These are phyloP conservation scores for Lottia scabra DNA, from an alignment of 2,888 invertebrate genomes.

Conservation along the genomic window DNA sequence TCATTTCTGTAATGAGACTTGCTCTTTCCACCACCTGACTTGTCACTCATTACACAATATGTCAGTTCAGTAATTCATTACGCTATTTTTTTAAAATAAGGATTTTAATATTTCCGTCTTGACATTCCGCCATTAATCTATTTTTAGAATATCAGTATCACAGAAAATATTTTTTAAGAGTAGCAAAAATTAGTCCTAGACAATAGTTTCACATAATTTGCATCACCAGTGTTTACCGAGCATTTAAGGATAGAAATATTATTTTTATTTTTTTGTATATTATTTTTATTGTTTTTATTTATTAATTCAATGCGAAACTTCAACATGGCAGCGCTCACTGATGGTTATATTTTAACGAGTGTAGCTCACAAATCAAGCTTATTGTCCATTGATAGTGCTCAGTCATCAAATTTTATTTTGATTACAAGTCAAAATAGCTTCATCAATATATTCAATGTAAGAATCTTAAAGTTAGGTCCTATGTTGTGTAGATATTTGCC, in stretches of 20 bases:
- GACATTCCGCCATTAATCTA: conserved; percentile 22
- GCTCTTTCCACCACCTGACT: conserved; percentile 47
- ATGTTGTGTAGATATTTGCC: no score
- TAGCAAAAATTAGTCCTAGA: no score
- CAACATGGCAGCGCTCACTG: conserved; percentile 10
- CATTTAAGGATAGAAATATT: neutral
- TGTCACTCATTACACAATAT: conserved; percentile 50
- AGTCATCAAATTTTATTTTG: conserved; percentile 10
- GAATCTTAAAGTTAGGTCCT: neutral
- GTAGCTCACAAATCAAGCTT: conserved; percentile 9
- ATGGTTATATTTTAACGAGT: conserved; percentile 2
- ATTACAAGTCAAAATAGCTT: conserved; percentile 5
- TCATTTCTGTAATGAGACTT: conserved; percentile 47
- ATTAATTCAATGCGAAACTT: neutral
- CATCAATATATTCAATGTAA: conserved; percentile 14
- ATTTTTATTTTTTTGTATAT: neutral
- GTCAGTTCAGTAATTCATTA: conserved; percentile 4
- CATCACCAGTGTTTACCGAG: no score
- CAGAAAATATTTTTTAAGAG: no score
- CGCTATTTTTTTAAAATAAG: neutral
- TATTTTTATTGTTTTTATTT: neutral
- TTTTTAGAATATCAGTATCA: no score
- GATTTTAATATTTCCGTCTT: conserved; percentile 13
- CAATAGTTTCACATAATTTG: no score
- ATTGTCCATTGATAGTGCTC: conserved; percentile 5